Base-by-base conservation (phyloP, 1,140 invertebrate genomes). In the Antheraea pernyi region DNA sequence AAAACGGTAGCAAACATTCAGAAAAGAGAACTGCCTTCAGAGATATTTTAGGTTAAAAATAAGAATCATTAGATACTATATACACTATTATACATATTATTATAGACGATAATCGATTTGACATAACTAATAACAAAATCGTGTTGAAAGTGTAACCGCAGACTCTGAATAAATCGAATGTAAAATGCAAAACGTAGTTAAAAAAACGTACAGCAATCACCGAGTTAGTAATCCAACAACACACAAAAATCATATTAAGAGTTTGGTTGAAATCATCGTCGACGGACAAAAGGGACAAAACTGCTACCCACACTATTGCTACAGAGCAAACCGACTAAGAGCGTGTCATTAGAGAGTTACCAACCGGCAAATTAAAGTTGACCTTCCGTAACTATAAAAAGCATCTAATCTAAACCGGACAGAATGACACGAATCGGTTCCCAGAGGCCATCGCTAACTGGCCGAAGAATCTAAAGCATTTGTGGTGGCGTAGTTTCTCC, bases 401-500 rank as follows among this genome's bases (percentile, higher is more conserved):
- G 58, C 46, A 58, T 18, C 39, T 64, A 70, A 59, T 66, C 62
- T 53, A 53, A 53, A 53, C 46, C 11, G 46, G 36, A 59, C 22
- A 37, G 39, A 58, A 16, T 7, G 58, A 46, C 42, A 63, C 64
- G 58, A 77, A 71, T 78, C 72, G 78, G 78, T 80, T 84, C 84
- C 77, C 58, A 83, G 69, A 75, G 86, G 59, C 88, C 89, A 72
- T 66, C 67, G 19, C 69, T 67, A 42, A 74, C 76, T 85, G 86
- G 86, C 70, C 78, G 75, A 64, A 30, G 69, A 73, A 85, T 84
- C 79, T 86, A 82, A 76, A 85, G 79, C 82, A 83, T 86, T 88
- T 84, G 85, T 82, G 86, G 86, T 88, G 79, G 82, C 81, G 75
- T 81, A 89, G 86, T 88, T 89, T 90, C 86, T 87, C 86, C 86